Evolutionary conservation across 37 sponge, comb jelly and placozoan genomes (phyloP), one percentile per base, ranked within the genome.

Genomic region (Aplysina aerophoba): DNA sequence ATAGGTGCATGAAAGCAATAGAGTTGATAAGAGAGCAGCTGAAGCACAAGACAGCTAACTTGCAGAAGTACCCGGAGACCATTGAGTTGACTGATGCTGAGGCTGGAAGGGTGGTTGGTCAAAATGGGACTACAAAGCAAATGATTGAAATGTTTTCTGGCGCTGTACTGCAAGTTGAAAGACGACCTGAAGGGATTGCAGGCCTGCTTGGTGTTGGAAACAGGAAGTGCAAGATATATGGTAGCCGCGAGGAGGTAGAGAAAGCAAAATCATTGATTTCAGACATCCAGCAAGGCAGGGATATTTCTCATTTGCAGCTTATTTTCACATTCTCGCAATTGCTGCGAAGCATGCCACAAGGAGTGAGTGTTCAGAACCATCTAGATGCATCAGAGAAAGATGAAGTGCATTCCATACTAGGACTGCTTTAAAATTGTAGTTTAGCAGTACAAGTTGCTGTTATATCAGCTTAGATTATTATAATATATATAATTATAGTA

Each of bases 1-100:
- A 89, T 37, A 84, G 85, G 31, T 73, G 90, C 61, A 56, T 79
- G 64, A 81, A 73, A 53, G 90, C 90, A 36, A 34, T 81, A 17
- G 31, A 36, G 11, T 22, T 72, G 63, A 89, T 89, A 36, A 24
- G 44, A 4, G 28, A 80, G 25, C 68, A 60, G n/a, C 67, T 89
- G 1, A 30, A 72, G 15, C 55, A 55, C 19, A 85, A 81, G 61
- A 80, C 54, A 1, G 65, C 34, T 15, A 80, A 40, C 20, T 82
- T 77, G 5, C 78, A 63, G 12, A 69, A 78, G 16, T 62, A 77
- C 20, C 62, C 84, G 20, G 75, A 84, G 37, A 85, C 74, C 22
- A 77, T 89, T 13, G 3, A 22, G 30, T 56, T 89, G 16, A 66
- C 90, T 21, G 55, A 68, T 59, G 24, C 14, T 11, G 15, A 53